Evolutionary conservation across 2,888 invertebrate species (phyloP).

Genomic region (Napeogenes sylphis): DNA sequence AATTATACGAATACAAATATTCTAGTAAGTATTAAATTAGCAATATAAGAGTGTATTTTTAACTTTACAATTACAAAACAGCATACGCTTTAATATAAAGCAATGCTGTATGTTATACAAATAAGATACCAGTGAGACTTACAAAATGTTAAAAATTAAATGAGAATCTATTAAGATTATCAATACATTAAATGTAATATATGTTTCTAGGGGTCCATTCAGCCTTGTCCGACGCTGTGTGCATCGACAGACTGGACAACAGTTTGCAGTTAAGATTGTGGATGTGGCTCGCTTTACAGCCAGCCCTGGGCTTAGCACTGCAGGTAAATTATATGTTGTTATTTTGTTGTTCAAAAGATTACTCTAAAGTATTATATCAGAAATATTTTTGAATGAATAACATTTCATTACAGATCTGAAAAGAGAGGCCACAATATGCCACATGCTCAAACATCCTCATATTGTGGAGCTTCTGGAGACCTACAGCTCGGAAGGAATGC

Average conservation of each 20-base stretch:
- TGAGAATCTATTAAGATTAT: background rate
- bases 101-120: too few relatives aligned
- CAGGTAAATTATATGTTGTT: conserved; percentile 79
- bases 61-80: too few relatives aligned
- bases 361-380: background rate
- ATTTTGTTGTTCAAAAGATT: background rate
- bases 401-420: conserved; percentile 90
- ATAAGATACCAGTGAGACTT: too few relatives aligned
- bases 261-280: conserved; percentile 98
- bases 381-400: conserved; percentile 12
- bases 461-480: conserved; percentile 98
- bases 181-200: background rate
- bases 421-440: conserved; percentile 98
- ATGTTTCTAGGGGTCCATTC: conserved; percentile 89
- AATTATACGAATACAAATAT: too few relatives aligned
- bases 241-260: conserved; percentile 94
- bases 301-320: conserved; percentile 96
- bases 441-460: conserved; percentile 99
- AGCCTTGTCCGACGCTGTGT: conserved; percentile 97
- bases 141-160: too few relatives aligned
- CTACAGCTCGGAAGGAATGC: conserved; percentile 98
- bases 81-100: too few relatives aligned
- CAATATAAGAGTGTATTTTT: too few relatives aligned
- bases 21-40: too few relatives aligned
- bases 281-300: conserved; percentile 98